These are phyloP conservation scores for Eleginops maclovinus DNA, from an alignment of 2,113 vertebrate genomes.

Conservation along the genomic window DNA sequence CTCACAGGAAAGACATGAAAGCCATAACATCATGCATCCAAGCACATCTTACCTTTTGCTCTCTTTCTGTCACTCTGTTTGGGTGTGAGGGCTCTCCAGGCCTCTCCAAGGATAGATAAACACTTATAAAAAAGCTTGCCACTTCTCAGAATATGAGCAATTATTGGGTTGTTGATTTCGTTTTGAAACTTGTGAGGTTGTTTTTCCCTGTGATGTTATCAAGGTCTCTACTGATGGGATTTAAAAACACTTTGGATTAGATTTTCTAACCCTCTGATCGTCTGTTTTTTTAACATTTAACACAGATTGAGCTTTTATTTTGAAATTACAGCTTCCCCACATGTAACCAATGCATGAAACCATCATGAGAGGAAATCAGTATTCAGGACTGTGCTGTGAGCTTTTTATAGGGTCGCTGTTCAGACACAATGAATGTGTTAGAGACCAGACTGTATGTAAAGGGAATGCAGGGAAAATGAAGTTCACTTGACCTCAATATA, in stretches of 20 bases:
- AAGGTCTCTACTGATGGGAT: neutral
- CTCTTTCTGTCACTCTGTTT: conserved; percentile 15
- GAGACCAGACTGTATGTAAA: conserved; percentile 66
- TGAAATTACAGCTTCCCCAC: neutral
- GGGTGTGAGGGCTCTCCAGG: conserved; percentile 31
- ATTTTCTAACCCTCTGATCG: neutral
- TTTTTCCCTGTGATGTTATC: conserved; percentile 8
- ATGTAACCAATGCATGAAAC: conserved; percentile 27
- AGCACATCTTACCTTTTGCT: conserved; percentile 43
- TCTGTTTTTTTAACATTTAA: conserved; percentile 19
- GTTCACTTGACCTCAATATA: conserved; percentile 77
- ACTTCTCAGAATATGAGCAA: conserved; percentile 33
- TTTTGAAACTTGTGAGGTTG: neutral
- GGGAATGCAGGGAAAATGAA: conserved; percentile 61
- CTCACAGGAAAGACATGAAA: conserved; percentile 45
- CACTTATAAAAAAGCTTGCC: conserved; percentile 16
- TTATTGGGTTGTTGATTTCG: conserved; percentile 39
- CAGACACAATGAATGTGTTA: conserved; percentile 68
- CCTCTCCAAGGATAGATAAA: conserved; percentile 11
- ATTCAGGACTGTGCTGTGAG: conserved; percentile 44
- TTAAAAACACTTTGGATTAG: conserved; percentile 12
- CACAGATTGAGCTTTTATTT: neutral
- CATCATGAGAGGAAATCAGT: conserved; percentile 54
- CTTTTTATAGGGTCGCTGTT: conserved; percentile 52
- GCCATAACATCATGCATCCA: conserved; percentile 42